Conservation (phyloP, 2,113 vertebrate genomes). For the Camelus dromedarius region DNA sequence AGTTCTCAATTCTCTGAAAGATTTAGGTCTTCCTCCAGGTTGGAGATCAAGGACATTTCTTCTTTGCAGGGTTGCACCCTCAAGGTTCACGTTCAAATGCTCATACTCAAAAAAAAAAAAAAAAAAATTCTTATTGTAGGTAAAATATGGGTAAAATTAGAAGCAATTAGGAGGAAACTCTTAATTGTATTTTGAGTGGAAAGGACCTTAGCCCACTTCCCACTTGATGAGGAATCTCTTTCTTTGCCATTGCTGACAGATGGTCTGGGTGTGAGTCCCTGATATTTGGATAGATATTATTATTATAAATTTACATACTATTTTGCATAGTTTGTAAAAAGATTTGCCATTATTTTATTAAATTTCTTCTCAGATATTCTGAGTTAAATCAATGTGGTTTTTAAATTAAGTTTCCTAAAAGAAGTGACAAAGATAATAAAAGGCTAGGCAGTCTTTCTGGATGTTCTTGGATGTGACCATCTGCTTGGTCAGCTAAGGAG, state of each 20-base stretch:
- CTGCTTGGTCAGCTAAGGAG: not conserved
- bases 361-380: not conserved
- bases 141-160: not conserved
- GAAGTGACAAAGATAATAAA: not conserved
- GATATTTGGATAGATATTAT: not conserved
- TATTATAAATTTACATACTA: not conserved
- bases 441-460: not conserved
- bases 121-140: not conserved
- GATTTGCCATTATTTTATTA: slow-evolving; percentile 15
- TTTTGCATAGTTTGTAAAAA: slow-evolving; percentile 4
- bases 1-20: slow-evolving; percentile 1
- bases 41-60: not conserved
- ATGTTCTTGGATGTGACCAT: not conserved
- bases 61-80: not conserved
- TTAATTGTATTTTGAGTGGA: not conserved
- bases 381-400: not conserved
- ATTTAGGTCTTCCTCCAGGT: not conserved
- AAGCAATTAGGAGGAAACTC: not conserved
- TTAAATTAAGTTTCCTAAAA: not conserved
- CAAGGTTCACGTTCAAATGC: not conserved
- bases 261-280: not conserved
- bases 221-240: not conserved
- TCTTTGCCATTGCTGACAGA: not conserved
- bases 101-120: not conserved
- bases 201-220: not conserved